These are phyloP conservation scores for Omphaloscelis lunosa DNA, from an alignment of 2,888 invertebrate genomes.

Conservation along the genomic window DNA sequence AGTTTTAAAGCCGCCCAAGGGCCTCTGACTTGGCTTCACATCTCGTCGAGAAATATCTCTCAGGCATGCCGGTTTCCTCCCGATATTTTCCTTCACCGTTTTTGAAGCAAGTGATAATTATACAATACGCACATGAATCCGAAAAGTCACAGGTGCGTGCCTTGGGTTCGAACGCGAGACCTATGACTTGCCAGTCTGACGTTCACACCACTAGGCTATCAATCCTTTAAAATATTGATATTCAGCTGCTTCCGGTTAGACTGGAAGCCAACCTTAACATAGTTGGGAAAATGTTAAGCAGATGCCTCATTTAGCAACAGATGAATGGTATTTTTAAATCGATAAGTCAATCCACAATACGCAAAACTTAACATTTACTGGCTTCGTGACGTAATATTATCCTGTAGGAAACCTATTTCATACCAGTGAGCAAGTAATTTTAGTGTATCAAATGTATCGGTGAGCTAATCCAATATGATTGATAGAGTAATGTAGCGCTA, in stretches of 20 bases:
- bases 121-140: no score
- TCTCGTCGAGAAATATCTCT: no score
- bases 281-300: not conserved
- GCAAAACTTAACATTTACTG: constrained; percentile 17
- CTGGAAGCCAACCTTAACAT: not conserved
- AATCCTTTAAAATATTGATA: not conserved
- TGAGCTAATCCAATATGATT: constrained; percentile 76
- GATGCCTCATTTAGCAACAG: not conserved
- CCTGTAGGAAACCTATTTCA: not conserved
- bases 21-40: no score
- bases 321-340: not conserved
- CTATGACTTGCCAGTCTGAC: no score
- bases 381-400: not conserved
- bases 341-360: not conserved
- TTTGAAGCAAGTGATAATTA: no score
- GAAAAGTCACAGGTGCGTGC: no score
- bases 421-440: constrained; percentile 39
- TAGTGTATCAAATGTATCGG: constrained; percentile 52
- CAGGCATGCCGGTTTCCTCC: no score
- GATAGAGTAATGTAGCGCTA: constrained; percentile 78
- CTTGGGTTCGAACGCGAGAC: no score
- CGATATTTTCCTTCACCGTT: no score
- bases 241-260: not conserved
- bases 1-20: no score
- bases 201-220: no score